phyloP scores from a whole-genome alignment of 1,140 invertebrate species.

The Sesamia nonagrioides region DNA sequence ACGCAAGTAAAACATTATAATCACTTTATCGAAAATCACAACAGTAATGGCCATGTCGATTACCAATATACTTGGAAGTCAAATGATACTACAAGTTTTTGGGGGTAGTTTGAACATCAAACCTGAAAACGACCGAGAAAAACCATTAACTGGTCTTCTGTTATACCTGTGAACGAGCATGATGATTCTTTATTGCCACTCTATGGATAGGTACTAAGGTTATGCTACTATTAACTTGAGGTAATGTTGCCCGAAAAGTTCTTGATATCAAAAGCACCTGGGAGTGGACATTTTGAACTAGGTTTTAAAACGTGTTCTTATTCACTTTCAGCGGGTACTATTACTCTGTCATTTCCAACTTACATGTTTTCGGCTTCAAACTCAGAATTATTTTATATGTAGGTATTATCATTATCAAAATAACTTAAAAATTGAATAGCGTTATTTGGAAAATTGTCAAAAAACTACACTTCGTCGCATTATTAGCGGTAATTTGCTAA shows the following conservation, averaged over 20 bases:
- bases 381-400: not conserved
- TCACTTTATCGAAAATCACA: constrained; percentile 32
- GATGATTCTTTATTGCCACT: too few species aligned
- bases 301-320: too few species aligned
- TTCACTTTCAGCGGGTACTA: too few species aligned
- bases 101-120: too few species aligned
- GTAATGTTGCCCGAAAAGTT: too few species aligned
- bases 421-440: constrained; percentile 4
- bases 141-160: not conserved
- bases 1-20: too few species aligned
- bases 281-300: too few species aligned
- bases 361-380: not conserved
- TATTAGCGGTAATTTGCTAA: constrained; percentile 46
- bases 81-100: not conserved
- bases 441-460: constrained; percentile 55
- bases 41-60: constrained; percentile 23
- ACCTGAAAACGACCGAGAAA: not conserved
- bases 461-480: constrained; percentile 47
- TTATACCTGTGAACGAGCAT: not conserved
- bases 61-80: constrained; percentile 13
- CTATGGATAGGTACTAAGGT: too few species aligned
- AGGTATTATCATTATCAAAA: constrained; percentile 5
- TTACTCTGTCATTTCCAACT: not conserved
- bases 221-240: too few species aligned
- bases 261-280: too few species aligned